Base-by-base conservation (phyloP, 2,797 vertebrate species). In the Threskiornis aethiopicus region DNA sequence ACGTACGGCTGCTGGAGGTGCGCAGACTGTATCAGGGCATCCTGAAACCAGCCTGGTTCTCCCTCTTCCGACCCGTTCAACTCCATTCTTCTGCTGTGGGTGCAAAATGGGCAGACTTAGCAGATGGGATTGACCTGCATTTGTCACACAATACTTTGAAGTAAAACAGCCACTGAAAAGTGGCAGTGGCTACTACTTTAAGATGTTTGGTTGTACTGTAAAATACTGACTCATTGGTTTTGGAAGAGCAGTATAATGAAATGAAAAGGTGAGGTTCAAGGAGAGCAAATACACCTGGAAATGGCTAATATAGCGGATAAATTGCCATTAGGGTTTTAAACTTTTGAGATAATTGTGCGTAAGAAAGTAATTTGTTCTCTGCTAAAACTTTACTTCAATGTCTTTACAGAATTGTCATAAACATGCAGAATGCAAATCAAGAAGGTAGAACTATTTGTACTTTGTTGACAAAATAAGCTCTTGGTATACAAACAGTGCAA, bases 381-480 rank as follows among this genome's bases (percentile, higher is more conserved):
- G 19, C 11, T 62, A 51, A 55, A 65, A 52, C 17, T 67, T 62
- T 66, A 24, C 41, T 62, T 52, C 37, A 44, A 61, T n/a, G 13
- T 35, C 35, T 54, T 67, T 46, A 59, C 31, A 25, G 29, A 81
- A 64, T 57, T 55, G 39, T 88, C 62, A 64, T 29, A 70, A 84
- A 62, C 33, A 16, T 21, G 22, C 49, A 67, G 46, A 73, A 81
- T 9, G 13, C 13, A 13, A 87, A 65, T 58, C 22, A 65, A 64
- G 44, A 58, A 51, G 20, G n/a, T 76, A 62, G 67, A 82, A 85
- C 37, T 87, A 13, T 92, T 81, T 95, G 75, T 91, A 61, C 42
- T 95, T 91, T 82, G 71, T 62, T 93, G 75, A 89, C 57, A 76
- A 95, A 97, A 96, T 93, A 90, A 52, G 26, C 44, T 96, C 29